Conservation (phyloP, 2,113 vertebrate species). For the Xerus inauris region DNA sequence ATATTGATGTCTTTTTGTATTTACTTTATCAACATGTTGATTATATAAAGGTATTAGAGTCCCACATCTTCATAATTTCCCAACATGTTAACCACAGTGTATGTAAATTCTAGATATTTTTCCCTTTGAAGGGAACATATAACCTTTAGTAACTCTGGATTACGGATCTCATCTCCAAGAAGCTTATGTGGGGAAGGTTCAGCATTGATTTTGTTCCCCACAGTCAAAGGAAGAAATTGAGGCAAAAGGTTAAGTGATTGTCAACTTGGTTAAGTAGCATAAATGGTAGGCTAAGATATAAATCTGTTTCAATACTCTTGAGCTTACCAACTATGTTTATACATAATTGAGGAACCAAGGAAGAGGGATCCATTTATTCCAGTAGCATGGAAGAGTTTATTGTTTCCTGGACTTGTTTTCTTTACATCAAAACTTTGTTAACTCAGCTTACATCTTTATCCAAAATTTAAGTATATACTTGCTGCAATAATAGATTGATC, state of each 20-base stretch:
- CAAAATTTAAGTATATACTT: not conserved
- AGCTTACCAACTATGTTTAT: not conserved
- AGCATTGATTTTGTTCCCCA: not conserved
- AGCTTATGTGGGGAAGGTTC: not conserved
- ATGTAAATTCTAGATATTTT: not conserved
- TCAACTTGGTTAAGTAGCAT: not conserved
- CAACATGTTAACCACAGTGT: not conserved
- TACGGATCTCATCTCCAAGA: not conserved
- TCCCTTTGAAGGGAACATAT: not conserved
- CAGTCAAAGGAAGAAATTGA: not conserved
- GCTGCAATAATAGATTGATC: not conserved
- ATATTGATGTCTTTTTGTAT: not conserved
- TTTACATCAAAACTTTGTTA: not conserved
- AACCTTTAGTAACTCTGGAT: not conserved
- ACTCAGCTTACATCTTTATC: not conserved
- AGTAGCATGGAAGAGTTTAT: not conserved
- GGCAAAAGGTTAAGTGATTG: not conserved
- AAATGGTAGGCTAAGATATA: not conserved
- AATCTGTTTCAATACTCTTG: not conserved
- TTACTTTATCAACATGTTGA: slow-evolving; percentile 8
- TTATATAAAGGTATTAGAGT: not conserved
- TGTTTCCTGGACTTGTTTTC: not conserved
- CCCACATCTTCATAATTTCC: not conserved
- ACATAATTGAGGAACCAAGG: not conserved
- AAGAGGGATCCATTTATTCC: not conserved